Evolutionary conservation across 2,113 vertebrate species (phyloP).

Genomic region (Albula glossodonta): DNA sequence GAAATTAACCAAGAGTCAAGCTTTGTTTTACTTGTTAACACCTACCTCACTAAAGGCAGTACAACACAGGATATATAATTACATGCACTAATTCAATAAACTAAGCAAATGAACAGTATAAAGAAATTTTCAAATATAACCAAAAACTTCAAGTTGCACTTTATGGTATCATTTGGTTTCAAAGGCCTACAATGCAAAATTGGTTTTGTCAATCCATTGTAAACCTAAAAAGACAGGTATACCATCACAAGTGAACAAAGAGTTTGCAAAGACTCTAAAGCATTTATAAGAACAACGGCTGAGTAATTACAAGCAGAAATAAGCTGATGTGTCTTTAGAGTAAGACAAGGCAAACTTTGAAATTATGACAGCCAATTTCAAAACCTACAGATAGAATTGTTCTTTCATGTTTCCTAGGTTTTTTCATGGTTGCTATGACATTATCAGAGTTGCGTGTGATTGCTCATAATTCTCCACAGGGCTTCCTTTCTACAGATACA

Average conservation of each 20-base stretch:
- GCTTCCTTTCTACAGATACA: neutral
- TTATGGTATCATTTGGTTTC: neutral
- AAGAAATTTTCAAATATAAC: too few species aligned
- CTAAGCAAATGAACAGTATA: too few species aligned
- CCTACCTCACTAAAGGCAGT: too few species aligned
- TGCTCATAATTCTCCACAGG: neutral
- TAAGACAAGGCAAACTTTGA: neutral
- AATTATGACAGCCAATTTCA: neutral
- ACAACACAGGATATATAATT: too few species aligned
- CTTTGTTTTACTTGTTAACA: too few species aligned
- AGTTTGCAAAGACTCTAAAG: neutral
- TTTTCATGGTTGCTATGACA: slow-evolving; percentile 1
- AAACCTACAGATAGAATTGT: neutral
- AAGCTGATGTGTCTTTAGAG: neutral
- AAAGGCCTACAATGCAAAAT: neutral
- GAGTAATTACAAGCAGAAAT: neutral
- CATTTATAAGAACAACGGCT: neutral
- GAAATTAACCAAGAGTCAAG: slow-evolving; percentile 20
- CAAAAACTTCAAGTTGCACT: too few species aligned
- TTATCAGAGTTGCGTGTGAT: neutral
- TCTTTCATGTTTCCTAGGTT: neutral
- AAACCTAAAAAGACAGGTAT: neutral
- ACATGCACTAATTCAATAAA: too few species aligned
- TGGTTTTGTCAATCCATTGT: neutral
- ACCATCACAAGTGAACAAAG: neutral